These are phyloP conservation scores for Leucophenga varia DNA, from an alignment of 1,140 invertebrate genomes.

Conservation along the genomic window DNA sequence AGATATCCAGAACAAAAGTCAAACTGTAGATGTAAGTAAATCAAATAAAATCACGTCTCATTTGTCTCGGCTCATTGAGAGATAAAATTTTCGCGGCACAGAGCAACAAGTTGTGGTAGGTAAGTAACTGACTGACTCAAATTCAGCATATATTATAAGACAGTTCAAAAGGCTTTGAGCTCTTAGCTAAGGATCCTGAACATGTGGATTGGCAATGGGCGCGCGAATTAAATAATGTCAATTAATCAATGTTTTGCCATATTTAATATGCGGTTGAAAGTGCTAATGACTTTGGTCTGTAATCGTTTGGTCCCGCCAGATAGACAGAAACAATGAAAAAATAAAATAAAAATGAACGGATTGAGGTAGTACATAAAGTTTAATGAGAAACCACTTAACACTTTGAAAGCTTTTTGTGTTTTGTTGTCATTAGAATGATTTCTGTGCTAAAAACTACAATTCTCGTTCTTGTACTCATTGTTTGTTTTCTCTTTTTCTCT, in stretches of 20 bases:
- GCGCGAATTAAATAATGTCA: background rate
- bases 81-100: slow-evolving; percentile 34
- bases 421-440: slow-evolving; percentile 55
- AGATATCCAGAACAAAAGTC: slow-evolving; percentile 46
- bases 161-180: slow-evolving; percentile 10
- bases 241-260: slow-evolving; percentile 46
- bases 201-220: background rate
- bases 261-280: slow-evolving; percentile 55
- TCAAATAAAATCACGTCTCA: slow-evolving; percentile 55
- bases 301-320: slow-evolving; percentile 32
- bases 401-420: slow-evolving; percentile 52
- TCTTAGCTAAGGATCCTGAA: background rate
- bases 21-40: slow-evolving; percentile 55
- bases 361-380: slow-evolving; percentile 50
- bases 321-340: slow-evolving; percentile 8
- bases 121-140: too few species aligned
- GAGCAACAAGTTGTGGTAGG: slow-evolving; percentile 11
- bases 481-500: too few species aligned
- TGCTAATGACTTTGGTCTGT: slow-evolving; percentile 49
- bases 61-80: slow-evolving; percentile 49
- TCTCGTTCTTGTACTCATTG: slow-evolving; percentile 15
- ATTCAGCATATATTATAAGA: too few species aligned
- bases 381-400: slow-evolving; percentile 56
- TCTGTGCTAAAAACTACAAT: slow-evolving; percentile 45
- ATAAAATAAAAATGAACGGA: slow-evolving; percentile 9